These are phyloP conservation scores for Xestoiulus laeticollis DNA, from an alignment of 2,888 invertebrate species.

Conservation along the genomic window DNA sequence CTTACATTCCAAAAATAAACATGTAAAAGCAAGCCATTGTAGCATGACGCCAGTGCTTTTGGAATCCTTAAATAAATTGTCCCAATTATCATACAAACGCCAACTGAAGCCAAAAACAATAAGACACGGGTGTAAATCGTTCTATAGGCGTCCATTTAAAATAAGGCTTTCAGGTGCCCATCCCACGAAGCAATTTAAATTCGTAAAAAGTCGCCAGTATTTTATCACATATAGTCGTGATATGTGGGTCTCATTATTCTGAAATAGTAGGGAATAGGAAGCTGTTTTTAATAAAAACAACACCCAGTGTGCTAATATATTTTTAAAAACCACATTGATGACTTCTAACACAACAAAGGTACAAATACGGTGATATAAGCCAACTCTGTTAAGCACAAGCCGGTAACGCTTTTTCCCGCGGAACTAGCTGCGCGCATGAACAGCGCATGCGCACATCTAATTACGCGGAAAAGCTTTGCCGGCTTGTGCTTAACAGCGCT, in stretches of 20 bases:
- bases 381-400: not conserved
- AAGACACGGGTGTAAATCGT: not conserved
- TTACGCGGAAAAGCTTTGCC: no score
- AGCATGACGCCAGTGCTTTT: not conserved
- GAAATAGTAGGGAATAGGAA: not conserved
- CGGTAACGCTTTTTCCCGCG: no score
- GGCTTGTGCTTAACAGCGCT: no score
- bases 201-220: not conserved
- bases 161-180: not conserved
- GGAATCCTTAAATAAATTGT: not conserved
- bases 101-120: conserved; percentile 10
- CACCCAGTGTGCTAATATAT: not conserved
- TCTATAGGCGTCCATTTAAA: not conserved
- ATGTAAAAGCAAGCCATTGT: not conserved
- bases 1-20: not conserved
- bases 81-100: conserved; percentile 3
- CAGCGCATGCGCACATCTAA: no score
- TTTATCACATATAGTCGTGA: not conserved
- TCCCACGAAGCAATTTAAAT: not conserved
- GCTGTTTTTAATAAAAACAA: not conserved
- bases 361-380: not conserved
- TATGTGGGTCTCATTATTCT: not conserved
- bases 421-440: no score
- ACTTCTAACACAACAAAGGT: not conserved
- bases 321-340: not conserved